phyloP scores from a whole-genome alignment of 2,888 invertebrate genomes.

The Perizoma flavofasciatum region DNA sequence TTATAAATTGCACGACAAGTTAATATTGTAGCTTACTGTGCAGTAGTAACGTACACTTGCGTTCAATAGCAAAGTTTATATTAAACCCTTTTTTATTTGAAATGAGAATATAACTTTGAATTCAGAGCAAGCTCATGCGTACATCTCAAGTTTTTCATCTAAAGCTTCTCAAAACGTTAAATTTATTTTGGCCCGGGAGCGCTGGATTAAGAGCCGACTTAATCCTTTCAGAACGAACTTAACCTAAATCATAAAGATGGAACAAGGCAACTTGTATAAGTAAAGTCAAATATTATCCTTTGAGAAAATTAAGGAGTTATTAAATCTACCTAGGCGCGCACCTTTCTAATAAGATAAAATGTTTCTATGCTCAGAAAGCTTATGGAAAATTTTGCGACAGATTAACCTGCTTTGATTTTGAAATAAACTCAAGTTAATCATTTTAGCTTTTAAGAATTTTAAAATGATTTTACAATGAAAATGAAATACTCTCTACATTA shows the following conservation, averaged over 20 bases:
- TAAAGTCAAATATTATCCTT: constrained; percentile 80
- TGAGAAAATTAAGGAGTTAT: constrained; percentile 75
- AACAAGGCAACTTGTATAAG: constrained; percentile 79
- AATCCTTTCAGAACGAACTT: constrained; percentile 81
- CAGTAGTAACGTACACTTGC: constrained; percentile 53
- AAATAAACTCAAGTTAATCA: not conserved
- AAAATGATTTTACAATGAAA: too few species aligned
- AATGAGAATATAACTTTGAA: constrained; percentile 52
- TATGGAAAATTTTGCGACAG: constrained; percentile 7
- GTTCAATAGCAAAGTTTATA: constrained; percentile 41
- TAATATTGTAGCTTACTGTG: constrained; percentile 47
- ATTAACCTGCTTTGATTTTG: constrained; percentile 4
- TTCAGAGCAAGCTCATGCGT: constrained; percentile 59
- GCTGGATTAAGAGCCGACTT: constrained; percentile 78
- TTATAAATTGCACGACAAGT: constrained; percentile 47
- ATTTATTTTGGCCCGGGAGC: constrained; percentile 81
- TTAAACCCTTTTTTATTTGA: constrained; percentile 19
- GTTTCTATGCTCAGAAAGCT: constrained; percentile 7
- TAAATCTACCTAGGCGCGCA: constrained; percentile 62
- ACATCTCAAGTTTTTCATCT: constrained; percentile 79
- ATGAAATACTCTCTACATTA: too few species aligned
- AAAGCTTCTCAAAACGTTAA: constrained; percentile 78
- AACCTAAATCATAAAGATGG: constrained; percentile 82
- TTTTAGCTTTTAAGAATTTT: not conserved
- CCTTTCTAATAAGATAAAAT: constrained; percentile 35